Percentiles rank a stretch among this genome's conserved stretches.
phyloP scores from a whole-genome alignment of 2,113 vertebrate species.

The Cottus gobio region DNA sequence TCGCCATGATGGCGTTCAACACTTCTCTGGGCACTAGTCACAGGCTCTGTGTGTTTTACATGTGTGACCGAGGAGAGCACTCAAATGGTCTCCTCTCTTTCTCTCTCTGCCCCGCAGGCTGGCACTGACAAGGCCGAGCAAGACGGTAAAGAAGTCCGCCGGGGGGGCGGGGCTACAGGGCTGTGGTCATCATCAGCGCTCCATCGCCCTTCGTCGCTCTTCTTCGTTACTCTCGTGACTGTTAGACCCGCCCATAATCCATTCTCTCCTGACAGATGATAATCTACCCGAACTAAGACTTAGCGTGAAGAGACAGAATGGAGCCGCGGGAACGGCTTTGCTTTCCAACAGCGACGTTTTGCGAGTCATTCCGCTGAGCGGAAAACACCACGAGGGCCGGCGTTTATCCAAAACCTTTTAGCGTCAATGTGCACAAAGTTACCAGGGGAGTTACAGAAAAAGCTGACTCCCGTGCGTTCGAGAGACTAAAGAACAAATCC shows the following conservation, averaged over 20 bases:
- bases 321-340: constrained; percentile 38
- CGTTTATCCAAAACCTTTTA: neutral
- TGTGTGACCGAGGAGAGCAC: constrained; percentile 13
- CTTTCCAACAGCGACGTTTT: too few species aligned
- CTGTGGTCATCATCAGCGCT: constrained; percentile 20
- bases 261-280: constrained; percentile 47
- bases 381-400: neutral
- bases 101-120: constrained; percentile 27
- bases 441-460: neutral
- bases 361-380: neutral
- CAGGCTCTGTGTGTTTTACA: constrained; percentile 36
- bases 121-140: constrained; percentile 22
- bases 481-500: neutral
- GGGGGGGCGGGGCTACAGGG: neutral
- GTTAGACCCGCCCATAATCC: constrained; percentile 12
- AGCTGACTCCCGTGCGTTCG: neutral
- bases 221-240: constrained; percentile 17
- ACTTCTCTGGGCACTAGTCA: constrained; percentile 31
- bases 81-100: constrained; percentile 33
- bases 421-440: neutral
- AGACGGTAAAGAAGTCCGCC: constrained; percentile 48
- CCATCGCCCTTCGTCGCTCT: constrained; percentile 10
- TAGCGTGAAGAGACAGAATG: constrained; percentile 61
- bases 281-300: constrained; percentile 61
- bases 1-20: constrained; percentile 20